phyloP scores from a whole-genome alignment of 2,888 invertebrate genomes.

The Carcina quercana region DNA sequence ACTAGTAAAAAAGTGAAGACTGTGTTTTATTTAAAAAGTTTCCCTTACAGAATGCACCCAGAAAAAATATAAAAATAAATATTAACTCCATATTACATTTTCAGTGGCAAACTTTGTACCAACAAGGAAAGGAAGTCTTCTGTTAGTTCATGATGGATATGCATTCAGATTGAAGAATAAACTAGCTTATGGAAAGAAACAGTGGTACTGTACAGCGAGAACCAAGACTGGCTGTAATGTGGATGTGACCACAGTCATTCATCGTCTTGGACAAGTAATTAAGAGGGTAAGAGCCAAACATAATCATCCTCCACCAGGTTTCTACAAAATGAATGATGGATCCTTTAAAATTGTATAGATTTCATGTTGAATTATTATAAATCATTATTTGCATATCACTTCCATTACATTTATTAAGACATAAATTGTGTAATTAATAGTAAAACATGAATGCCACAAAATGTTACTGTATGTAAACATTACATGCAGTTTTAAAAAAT shows the following conservation, averaged over 20 bases:
- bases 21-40: neutral
- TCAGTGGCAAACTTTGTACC: conserved; percentile 60
- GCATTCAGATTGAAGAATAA: conserved; percentile 61
- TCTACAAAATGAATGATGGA: conserved; percentile 51
- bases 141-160: conserved; percentile 53
- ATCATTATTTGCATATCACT: no score
- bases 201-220: conserved; percentile 61
- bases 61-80: no score
- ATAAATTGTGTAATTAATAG: no score
- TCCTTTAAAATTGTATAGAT: conserved; percentile 57
- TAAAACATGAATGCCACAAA: no score
- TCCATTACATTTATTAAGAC: no score
- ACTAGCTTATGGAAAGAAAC: conserved; percentile 60
- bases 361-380: no score
- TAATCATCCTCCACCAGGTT: conserved; percentile 55
- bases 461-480: no score
- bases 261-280: conserved; percentile 39
- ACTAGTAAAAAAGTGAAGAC: no score
- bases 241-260: conserved; percentile 48
- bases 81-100: conserved; percentile 20
- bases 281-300: conserved; percentile 50
- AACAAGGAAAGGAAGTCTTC: conserved; percentile 53
- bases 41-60: no score
- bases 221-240: conserved; percentile 58
- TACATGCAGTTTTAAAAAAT: no score